Percentiles rank a stretch among this genome's conserved stretches.
Evolutionary conservation across 35 echinoderm and acorn worm species (phyloP).

Genomic region (Lytechinus pictus): DNA sequence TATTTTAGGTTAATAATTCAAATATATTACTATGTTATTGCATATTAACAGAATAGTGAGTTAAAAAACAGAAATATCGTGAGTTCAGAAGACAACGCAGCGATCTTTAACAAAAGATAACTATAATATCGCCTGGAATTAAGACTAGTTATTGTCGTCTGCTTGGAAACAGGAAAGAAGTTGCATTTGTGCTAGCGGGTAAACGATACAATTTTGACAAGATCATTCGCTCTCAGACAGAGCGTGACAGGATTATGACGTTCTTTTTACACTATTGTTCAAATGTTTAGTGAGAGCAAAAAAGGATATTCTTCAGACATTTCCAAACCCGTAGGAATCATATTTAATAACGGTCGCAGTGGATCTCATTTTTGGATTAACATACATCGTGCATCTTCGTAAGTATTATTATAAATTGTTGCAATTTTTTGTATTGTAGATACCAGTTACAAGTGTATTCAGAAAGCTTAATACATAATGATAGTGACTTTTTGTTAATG

Average conservation of each 20-base stretch:
- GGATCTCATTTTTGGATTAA: background rate
- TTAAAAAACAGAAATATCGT: background rate
- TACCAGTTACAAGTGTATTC: too few relatives aligned
- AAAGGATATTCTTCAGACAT: slow-evolving; percentile 2
- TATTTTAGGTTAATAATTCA: too few relatives aligned
- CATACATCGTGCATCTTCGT: too few relatives aligned
- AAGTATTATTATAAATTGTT: too few relatives aligned
- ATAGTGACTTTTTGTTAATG: too few relatives aligned
- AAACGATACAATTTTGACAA: slow-evolving; percentile 19
- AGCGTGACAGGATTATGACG: background rate
- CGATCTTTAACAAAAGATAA: background rate
- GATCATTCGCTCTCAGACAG: background rate
- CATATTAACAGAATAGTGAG: too few relatives aligned
- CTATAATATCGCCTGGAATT: background rate
- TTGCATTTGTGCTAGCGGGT: background rate
- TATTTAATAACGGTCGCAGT: background rate
- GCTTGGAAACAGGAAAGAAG: background rate
- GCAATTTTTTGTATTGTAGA: too few relatives aligned
- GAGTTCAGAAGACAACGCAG: background rate
- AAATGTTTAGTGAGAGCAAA: background rate
- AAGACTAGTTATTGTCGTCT: background rate
- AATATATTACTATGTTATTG: too few relatives aligned
- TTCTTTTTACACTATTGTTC: background rate
- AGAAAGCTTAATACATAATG: too few relatives aligned
- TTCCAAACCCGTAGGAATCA: background rate